Conservation (phyloP, 2,797 vertebrate species). For the Yasuhikotakia modesta region DNA sequence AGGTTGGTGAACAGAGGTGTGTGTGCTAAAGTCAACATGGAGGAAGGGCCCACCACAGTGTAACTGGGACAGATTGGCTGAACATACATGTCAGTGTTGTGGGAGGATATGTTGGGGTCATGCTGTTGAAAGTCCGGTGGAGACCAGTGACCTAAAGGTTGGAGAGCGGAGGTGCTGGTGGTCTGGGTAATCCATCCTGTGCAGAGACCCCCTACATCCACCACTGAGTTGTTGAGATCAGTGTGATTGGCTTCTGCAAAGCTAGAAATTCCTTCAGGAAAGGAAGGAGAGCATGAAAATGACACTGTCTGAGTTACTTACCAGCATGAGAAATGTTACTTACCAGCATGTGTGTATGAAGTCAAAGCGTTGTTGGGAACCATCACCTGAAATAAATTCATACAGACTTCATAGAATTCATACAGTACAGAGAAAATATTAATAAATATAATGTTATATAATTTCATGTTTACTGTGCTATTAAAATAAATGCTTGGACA, state of each 20-base stretch:
- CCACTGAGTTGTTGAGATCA: slow-evolving; percentile 61
- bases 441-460: no score
- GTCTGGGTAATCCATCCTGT: slow-evolving; percentile 82
- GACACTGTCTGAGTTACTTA: no score
- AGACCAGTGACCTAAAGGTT: slow-evolving; percentile 81
- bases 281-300: slow-evolving; percentile 7
- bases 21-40: slow-evolving; percentile 88
- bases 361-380: slow-evolving; percentile 76
- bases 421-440: not conserved
- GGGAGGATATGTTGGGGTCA: slow-evolving; percentile 74
- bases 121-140: slow-evolving; percentile 78
- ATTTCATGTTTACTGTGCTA: no score
- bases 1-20: slow-evolving; percentile 90
- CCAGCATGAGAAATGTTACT: no score
- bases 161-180: slow-evolving; percentile 64
- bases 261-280: slow-evolving; percentile 73
- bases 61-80: slow-evolving; percentile 91
- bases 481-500: no score
- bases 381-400: slow-evolving; percentile 77
- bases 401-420: no score
- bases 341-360: slow-evolving; percentile 81
- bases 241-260: slow-evolving; percentile 66
- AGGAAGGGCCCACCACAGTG: no score
- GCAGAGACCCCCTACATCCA: slow-evolving; percentile 80
- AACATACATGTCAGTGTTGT: slow-evolving; percentile 87